Evolutionary conservation across 2,797 vertebrate species (phyloP).

Genomic region (Danio jaintianensis): DNA sequence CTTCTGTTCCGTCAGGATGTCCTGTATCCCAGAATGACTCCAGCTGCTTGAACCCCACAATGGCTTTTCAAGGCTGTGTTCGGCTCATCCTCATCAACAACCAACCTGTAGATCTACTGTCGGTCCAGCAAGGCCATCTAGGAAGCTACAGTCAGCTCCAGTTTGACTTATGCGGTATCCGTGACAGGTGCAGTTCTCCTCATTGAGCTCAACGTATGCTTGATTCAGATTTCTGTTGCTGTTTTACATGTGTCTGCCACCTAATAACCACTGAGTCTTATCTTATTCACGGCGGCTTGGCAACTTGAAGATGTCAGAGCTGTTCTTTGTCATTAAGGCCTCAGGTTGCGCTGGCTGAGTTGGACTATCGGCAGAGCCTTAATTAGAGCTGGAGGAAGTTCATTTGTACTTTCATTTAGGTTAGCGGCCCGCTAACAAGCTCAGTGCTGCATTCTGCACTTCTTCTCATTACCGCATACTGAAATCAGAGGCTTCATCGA

Average conservation of each 20-base stretch:
- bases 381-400: conserved; percentile 57
- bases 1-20: conserved; percentile 81
- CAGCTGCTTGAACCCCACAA: conserved; percentile 84
- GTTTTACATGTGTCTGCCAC: background rate
- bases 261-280: background rate
- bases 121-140: conserved; percentile 89
- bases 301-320: conserved; percentile 25
- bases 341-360: conserved; percentile 32
- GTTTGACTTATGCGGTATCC: conserved; percentile 95
- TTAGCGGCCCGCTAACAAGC: conserved; percentile 56
- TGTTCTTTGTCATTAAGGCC: conserved; percentile 37
- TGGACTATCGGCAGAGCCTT: conserved; percentile 45
- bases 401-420: conserved; percentile 50
- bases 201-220: background rate
- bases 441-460: conserved; percentile 43
- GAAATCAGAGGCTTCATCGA: conserved; percentile 47
- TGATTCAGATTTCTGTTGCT: background rate
- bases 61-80: conserved; percentile 95
- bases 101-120: conserved; percentile 89
- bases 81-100: conserved; percentile 93
- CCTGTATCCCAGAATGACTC: conserved; percentile 79
- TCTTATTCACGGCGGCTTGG: background rate
- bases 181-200: conserved; percentile 87
- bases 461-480: conserved; percentile 58
- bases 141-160: conserved; percentile 92